Base-by-base conservation (phyloP, 2,888 invertebrate species). In the Phaedon cochleariae region DNA sequence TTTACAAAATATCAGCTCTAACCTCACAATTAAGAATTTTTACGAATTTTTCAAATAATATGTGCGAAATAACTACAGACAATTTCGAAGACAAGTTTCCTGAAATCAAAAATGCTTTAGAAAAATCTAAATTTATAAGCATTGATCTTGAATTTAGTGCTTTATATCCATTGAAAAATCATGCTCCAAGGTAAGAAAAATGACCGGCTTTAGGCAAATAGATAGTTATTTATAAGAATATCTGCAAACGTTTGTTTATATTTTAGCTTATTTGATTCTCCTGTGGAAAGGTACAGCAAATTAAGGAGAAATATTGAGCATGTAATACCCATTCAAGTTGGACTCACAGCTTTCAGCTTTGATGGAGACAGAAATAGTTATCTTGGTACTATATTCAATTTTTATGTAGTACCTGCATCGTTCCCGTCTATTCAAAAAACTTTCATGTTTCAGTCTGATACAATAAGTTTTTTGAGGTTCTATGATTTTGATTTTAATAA, bases 111-210 rank as follows among this genome's bases (percentile, higher is more conserved):
- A 80, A 81, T 67, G 81, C 85, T 65, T 81, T 93, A 22, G 85
- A 87, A 76, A 84, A 85, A 53, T 86, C 89, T 7, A 85, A 87
- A 71, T 90, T 91, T 77, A 81, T 92, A 73, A 86, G 90, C 15
- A 85, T 93, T 71, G 93, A 93, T 81, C 87, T 89, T 12, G 93
- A 93, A 84, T 92, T 93, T 78, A 91, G 91, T 64, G 92, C 80
- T 20, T 74, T 83, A 63, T 70, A 87, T 21, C 80, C 79, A 22
- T 62, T 88, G 54, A 79, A 81, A 55, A 73, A 74, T 34, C 65
- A 74, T 17, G 57, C 59, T 55, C 78, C 78, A 21, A 80, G 80
- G 80, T 81, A 72, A 59, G 26, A 29, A 55, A 7, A 58, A 46
- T n/a, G 20, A 18, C 41, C 12, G 26, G n/a, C 17, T 22, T n/a